phyloP scores from a whole-genome alignment of 37 sponge, comb jelly and placozoan genomes.

The Bolinopsis microptera region DNA sequence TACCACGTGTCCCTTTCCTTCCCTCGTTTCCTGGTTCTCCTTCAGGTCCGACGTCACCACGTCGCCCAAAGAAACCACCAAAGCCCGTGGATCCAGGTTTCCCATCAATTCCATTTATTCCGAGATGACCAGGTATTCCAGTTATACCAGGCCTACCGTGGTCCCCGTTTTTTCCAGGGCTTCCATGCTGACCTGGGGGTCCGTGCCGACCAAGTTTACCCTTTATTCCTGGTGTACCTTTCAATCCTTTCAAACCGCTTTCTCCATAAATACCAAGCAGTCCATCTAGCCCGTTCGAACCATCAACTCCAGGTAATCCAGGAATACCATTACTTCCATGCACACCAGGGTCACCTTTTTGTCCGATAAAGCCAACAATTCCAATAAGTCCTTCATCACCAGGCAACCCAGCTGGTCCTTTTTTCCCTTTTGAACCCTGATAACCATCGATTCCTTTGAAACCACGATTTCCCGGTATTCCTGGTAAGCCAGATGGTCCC shows the following conservation, averaged over 20 bases:
- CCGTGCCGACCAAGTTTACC: not conserved
- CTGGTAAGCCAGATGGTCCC: not conserved
- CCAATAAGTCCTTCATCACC: not conserved
- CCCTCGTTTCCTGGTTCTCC: not conserved
- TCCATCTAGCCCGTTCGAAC: not conserved
- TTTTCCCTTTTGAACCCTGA: not conserved
- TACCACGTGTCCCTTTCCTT: not conserved
- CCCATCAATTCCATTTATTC: conserved; percentile 9
- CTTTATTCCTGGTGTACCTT: not conserved
- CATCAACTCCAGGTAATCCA: not conserved
- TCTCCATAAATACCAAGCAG: not conserved
- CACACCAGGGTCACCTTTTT: conserved; percentile 15
- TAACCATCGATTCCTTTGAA: not conserved
- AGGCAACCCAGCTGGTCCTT: not conserved
- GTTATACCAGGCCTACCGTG: not conserved
- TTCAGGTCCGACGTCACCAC: conserved; percentile 2
- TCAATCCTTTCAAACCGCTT: not conserved
- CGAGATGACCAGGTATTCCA: conserved; percentile 1
- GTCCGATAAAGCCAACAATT: not conserved
- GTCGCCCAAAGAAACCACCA: not conserved
- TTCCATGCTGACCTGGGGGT: not conserved
- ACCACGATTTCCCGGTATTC: not conserved
- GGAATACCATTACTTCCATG: not conserved
- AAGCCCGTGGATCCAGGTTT: not conserved
- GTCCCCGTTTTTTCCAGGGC: not conserved